A percentile compares a stretch with the other conserved stretches of the same genome.
Evolutionary conservation across 2,888 invertebrate species (phyloP).

Genomic region (Micoletzkya japonica): DNA sequence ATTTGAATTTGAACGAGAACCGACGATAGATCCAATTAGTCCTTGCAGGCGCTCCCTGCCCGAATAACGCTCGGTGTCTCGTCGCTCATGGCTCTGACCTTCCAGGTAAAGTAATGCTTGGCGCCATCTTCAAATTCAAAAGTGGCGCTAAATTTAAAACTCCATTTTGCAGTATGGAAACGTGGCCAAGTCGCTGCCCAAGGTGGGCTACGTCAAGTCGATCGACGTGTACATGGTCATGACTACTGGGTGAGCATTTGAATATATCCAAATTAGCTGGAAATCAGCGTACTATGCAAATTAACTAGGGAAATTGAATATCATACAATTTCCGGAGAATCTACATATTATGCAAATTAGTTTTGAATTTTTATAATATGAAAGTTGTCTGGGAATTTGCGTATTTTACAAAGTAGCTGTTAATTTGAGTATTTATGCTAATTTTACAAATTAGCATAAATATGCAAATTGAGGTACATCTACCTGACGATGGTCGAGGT

Average conservation of each 20-base stretch:
- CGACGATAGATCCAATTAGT: not conserved
- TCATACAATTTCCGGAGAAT: not conserved
- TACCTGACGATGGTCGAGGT: slow-evolving; percentile 60
- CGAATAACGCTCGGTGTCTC: slow-evolving; percentile 57
- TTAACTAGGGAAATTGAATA: too few relatives aligned
- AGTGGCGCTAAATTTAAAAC: not conserved
- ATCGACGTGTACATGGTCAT: slow-evolving; percentile 59
- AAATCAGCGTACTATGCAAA: not conserved
- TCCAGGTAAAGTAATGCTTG: too few relatives aligned
- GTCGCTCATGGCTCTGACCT: slow-evolving; percentile 56
- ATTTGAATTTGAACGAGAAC: not conserved
- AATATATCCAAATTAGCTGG: too few relatives aligned
- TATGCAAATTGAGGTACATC: slow-evolving; percentile 46
- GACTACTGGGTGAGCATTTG: slow-evolving; percentile 48
- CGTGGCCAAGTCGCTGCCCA: slow-evolving; percentile 57
- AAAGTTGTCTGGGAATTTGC: too few relatives aligned
- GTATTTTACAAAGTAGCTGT: too few relatives aligned
- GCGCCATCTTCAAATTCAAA: not conserved
- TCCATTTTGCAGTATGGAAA: slow-evolving; percentile 55
- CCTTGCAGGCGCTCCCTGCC: slow-evolving; percentile 48
- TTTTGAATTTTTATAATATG: not conserved
- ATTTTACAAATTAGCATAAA: too few relatives aligned
- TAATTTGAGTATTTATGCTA: too few relatives aligned
- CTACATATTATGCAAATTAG: not conserved
- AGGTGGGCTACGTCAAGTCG: slow-evolving; percentile 60